Base-by-base conservation (phyloP, 1,140 invertebrate genomes). In the Papilio xuthus region DNA sequence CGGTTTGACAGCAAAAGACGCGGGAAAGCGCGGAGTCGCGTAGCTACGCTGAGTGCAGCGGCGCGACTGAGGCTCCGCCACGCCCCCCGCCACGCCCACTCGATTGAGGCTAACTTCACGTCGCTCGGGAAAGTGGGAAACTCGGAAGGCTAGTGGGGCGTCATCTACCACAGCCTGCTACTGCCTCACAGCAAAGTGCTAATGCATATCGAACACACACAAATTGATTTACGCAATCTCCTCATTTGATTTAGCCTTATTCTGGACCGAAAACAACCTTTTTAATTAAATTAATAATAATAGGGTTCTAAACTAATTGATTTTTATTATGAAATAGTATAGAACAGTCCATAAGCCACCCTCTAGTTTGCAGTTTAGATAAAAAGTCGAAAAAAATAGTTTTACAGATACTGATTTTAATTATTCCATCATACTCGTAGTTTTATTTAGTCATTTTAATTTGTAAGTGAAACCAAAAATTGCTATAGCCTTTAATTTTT, bases 121-220 rank as follows among this genome's bases (percentile, higher is more conserved):
- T 23, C 80, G 86, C 79, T 86, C 79, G 85, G 91, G 86, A 90
- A 92, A 88, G 84, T 86, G 88, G 91, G 90, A 90, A 91, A 90
- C 83, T 84, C 78, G 73, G 69, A 85, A 81, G 79, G 83, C 71
- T 83, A 86, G 85, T 85, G 87, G 87, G 86, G 84, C 82, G 80
- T 80, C 79, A 81, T 81, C 72, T 60, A 50, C 69, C 50, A 80
- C 79, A 82, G 82, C 75, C 73, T 50, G 76, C 56, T 75, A 67
- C 71, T 56, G 80, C 18, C 60, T 71, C 47, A 53, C 71, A 26
- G 37, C 47, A 44, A 32, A 47, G 47, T 42, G 47, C 32, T 9
- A 47, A 53, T 69, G 67, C 60, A 28, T 67, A 67, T 28, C 56
- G 23, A 2, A 10, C 26, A 15, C n/a, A 41, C 4, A 32, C n/a